phyloP scores from a whole-genome alignment of 2,888 invertebrate species.

The Leucophenga montana region DNA sequence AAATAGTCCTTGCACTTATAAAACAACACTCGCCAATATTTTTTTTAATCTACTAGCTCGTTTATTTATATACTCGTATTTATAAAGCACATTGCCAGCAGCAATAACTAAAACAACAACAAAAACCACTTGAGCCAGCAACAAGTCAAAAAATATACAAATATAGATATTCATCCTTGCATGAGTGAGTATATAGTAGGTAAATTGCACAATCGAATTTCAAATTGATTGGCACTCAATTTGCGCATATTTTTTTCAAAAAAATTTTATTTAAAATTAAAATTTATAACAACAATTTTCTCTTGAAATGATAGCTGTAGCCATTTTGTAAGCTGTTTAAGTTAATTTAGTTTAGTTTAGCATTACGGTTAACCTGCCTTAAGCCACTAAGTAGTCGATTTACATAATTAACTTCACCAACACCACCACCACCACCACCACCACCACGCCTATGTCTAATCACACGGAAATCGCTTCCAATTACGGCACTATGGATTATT shows the following conservation, averaged over 20 bases:
- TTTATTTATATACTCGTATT: not conserved
- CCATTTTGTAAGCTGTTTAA: no score
- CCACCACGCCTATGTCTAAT: not conserved
- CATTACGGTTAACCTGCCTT: not conserved
- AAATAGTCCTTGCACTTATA: no score
- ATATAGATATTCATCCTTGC: constrained; percentile 27
- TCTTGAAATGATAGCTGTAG: no score
- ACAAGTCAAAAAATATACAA: constrained; percentile 33
- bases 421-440: no score
- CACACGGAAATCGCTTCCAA: not conserved
- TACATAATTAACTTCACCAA: not conserved
- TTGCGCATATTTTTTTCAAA: constrained; percentile 13
- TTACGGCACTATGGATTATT: not conserved
- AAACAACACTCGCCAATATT: no score
- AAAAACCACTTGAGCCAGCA: constrained; percentile 12
- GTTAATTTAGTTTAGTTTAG: no score
- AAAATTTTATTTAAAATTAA: no score
- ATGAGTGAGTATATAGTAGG: constrained; percentile 4
- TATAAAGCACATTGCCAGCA: not conserved
- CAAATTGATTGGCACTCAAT: constrained; percentile 51
- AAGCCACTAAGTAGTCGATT: not conserved
- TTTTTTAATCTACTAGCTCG: not conserved
- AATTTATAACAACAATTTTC: no score
- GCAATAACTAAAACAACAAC: no score
- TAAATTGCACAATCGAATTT: constrained; percentile 29